Conservation (phyloP, 2,888 invertebrate species). For the Leptopterna dolabrata region DNA sequence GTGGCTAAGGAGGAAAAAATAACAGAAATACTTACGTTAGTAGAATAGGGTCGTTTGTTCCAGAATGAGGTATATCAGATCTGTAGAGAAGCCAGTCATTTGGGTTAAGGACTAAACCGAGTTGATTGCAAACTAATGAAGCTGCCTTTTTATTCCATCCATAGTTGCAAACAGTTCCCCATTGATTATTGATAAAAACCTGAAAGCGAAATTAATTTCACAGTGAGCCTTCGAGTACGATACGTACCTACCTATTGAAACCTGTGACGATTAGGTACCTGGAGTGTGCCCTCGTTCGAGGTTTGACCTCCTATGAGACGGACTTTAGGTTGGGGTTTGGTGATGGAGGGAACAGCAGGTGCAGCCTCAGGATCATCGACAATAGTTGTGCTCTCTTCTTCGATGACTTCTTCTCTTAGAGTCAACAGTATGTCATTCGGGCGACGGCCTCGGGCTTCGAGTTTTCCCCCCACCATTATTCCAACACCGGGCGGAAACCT, state of each 20-base stretch:
- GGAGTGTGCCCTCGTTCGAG: conserved; percentile 84
- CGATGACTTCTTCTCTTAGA: conserved; percentile 75
- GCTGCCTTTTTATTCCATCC: conserved; percentile 94
- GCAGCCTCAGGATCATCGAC: conserved; percentile 70
- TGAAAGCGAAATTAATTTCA: conserved; percentile 64
- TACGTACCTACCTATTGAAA: too few relatives aligned
- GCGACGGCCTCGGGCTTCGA: conserved; percentile 83
- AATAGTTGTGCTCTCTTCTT: conserved; percentile 65
- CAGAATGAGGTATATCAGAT: conserved; percentile 83
- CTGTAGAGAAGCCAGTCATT: conserved; percentile 89
- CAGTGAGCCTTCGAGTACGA: neutral
- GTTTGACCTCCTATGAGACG: conserved; percentile 72
- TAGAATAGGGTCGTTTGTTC: conserved; percentile 80
- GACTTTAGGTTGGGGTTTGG: conserved; percentile 58
- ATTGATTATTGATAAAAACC: conserved; percentile 84
- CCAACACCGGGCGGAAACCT: conserved; percentile 93
- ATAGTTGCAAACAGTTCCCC: conserved; percentile 98
- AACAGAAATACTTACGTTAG: conserved; percentile 68
- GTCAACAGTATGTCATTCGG: conserved; percentile 85
- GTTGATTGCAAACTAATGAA: conserved; percentile 92
- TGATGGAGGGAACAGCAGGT: conserved; percentile 53
- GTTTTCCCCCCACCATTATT: conserved; percentile 94
- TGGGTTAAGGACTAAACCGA: conserved; percentile 92
- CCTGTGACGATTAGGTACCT: too few relatives aligned
- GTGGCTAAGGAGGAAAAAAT: too few relatives aligned